Evolutionary conservation across 2,888 invertebrate species (phyloP), one percentile per base, ranked within the genome.

Genomic region (Sialis lutaria): DNA sequence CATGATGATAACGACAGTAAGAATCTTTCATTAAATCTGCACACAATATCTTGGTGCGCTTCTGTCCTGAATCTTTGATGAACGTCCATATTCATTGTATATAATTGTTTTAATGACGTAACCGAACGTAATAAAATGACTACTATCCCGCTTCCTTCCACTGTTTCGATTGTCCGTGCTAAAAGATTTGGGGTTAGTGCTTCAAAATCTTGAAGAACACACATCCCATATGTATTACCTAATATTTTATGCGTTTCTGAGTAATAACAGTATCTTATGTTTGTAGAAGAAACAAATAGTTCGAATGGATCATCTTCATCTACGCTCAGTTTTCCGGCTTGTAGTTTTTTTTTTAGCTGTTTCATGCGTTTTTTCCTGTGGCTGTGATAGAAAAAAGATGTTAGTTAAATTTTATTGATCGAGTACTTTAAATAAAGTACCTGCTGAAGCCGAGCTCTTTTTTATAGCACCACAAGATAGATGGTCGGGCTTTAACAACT

Each of bases 381-480:
- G 60, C 92, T 85, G 52, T 44, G 53, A 53, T 22, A 48, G 40
- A 44, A 44, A 46, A 47, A 34, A n/a, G 31, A 22, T 31, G 31
- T 22, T 22, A 13, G 31, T 22, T 41, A 13, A 9, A n/a, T 31
- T 6, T 37, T 6, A 37, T 37, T 37, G 6, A 37, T 8, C 12
- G 12, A 37, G 37, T 13, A 43, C 30, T 37, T 9, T 33, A 7
- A 2, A 46, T 32, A 43, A 35, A 42, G 4, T 31, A 42, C 42
- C 42, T 70, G 50, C 67, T 69, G 52, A 72, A 72, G 1, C 69
- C 71, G 39, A 72, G 57, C 52, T 72, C 71, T 52, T 79, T 96
- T 75, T 98, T 99, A 65, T 98, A 98, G 63, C 98, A 98, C 98
- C 98, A 98, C 7, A 98, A 67, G 1, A 99, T 92, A 40, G 84